These are phyloP conservation scores for Holacanthus passer DNA, from an alignment of 2,113 vertebrate species.

Conservation along the genomic window DNA sequence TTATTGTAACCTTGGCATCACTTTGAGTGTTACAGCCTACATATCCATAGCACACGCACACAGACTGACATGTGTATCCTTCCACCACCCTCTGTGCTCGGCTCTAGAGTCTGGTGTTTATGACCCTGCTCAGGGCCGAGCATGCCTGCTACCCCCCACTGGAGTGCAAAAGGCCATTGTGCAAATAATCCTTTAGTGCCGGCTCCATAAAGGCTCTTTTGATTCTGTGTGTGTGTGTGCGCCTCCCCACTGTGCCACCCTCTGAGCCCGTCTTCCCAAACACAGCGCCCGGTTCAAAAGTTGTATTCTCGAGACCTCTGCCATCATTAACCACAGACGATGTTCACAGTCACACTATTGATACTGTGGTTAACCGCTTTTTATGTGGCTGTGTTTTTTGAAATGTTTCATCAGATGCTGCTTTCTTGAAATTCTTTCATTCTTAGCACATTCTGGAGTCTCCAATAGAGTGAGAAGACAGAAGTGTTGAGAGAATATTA, in stretches of 20 bases:
- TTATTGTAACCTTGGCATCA: slow-evolving; percentile 24
- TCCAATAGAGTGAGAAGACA: neutral
- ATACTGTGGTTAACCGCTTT: slow-evolving; percentile 10
- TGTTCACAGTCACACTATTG: slow-evolving; percentile 11
- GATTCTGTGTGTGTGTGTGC: slow-evolving; percentile 36
- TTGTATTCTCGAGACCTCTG: slow-evolving; percentile 13
- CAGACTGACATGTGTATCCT: slow-evolving; percentile 11
- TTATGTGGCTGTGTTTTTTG: neutral
- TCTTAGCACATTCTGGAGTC: neutral
- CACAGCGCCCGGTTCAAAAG: slow-evolving; percentile 33
- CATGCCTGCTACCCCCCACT: slow-evolving; percentile 38
- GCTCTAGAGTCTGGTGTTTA: slow-evolving; percentile 57
- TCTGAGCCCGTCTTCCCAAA: slow-evolving; percentile 32
- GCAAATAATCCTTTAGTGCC: slow-evolving; percentile 65
- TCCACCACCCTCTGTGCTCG: slow-evolving; percentile 37
- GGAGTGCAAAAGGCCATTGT: slow-evolving; percentile 71
- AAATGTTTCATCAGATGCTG: neutral
- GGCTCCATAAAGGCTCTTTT: slow-evolving; percentile 67
- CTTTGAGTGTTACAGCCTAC: neutral
- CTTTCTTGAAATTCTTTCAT: neutral
- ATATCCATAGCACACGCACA: neutral
- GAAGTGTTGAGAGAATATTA: neutral
- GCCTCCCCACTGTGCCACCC: slow-evolving; percentile 37
- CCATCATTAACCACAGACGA: slow-evolving; percentile 13
- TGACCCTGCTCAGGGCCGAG: slow-evolving; percentile 47